These are phyloP conservation scores for Diplolepis rosae DNA, from an alignment of 2,888 invertebrate species.

Conservation along the genomic window DNA sequence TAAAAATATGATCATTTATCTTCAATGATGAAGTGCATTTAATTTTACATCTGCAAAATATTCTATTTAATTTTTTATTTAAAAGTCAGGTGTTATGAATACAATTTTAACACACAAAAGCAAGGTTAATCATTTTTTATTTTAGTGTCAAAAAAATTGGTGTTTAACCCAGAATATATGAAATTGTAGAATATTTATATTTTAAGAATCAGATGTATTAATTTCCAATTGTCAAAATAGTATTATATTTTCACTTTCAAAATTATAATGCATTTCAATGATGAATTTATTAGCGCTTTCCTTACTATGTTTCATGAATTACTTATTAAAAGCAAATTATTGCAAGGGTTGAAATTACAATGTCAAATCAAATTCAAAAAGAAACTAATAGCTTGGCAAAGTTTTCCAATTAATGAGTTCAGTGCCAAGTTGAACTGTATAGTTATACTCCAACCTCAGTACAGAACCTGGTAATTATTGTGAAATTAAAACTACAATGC, in stretches of 20 bases:
- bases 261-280: no score
- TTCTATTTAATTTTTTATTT: neutral
- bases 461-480: constrained; percentile 4
- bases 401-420: constrained; percentile 22
- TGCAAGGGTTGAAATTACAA: neutral
- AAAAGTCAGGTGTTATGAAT: neutral
- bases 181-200: no score
- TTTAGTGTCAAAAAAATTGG: no score
- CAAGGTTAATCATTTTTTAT: no score
- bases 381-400: neutral
- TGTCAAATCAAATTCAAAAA: neutral
- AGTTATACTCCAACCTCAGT: constrained; percentile 4
- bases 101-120: neutral
- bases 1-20: neutral
- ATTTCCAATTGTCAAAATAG: no score
- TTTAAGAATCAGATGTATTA: no score
- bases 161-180: no score
- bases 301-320: no score
- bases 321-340: no score
- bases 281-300: no score
- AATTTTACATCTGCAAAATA: neutral
- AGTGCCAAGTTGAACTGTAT: constrained; percentile 19
- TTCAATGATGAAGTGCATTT: neutral
- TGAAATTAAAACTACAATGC: neutral
- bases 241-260: no score